A percentile compares a stretch with the other conserved stretches of the same genome.
Conservation (phyloP, 2,888 invertebrate genomes). For the Mythimna loreyi region DNA sequence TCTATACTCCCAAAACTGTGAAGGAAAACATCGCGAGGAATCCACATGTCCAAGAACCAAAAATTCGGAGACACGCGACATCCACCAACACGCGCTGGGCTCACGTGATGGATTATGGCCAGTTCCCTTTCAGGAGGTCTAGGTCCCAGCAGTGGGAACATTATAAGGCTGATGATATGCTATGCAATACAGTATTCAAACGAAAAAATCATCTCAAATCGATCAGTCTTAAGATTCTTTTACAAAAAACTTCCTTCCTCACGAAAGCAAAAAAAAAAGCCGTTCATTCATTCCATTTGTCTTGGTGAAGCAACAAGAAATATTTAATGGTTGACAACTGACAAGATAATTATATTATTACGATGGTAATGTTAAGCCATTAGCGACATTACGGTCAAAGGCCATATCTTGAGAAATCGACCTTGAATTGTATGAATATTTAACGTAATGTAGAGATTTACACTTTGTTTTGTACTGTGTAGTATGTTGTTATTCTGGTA, state of each 20-base stretch:
- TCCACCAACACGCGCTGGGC: too few species aligned
- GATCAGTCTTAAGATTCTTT: not conserved
- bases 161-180: too few species aligned
- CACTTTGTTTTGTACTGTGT: not conserved
- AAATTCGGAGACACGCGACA: too few species aligned
- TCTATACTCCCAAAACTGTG: too few species aligned
- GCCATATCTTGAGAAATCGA: constrained; percentile 37
- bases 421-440: constrained; percentile 35
- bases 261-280: constrained; percentile 13
- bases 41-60: too few species aligned
- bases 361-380: constrained; percentile 34
- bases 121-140: too few species aligned
- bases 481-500: too few species aligned
- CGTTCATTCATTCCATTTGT: constrained; percentile 28
- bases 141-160: too few species aligned
- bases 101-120: too few species aligned
- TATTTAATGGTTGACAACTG: constrained; percentile 43
- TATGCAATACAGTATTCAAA: not conserved
- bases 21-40: too few species aligned
- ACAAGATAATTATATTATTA: constrained; percentile 48
- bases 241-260: constrained; percentile 7
- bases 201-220: not conserved
- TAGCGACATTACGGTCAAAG: constrained; percentile 39
- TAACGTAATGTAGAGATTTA: constrained; percentile 11
- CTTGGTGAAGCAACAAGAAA: constrained; percentile 6